These are phyloP conservation scores for Magallana nippona DNA, from an alignment of 2,888 invertebrate genomes.

Conservation along the genomic window DNA sequence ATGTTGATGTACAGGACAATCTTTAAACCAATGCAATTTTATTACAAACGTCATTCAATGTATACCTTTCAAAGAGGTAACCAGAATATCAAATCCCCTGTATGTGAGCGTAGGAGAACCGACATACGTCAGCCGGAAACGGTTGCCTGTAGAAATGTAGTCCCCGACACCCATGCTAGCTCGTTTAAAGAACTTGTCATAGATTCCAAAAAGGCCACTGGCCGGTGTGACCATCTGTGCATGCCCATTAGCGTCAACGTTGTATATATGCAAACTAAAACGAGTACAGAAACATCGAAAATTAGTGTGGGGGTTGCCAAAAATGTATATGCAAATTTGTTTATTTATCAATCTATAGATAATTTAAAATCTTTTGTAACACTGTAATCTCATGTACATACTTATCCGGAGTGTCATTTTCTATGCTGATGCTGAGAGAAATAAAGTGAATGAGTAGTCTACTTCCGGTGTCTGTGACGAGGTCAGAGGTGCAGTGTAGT, in stretches of 20 bases:
- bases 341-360: no score
- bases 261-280: conserved; percentile 68
- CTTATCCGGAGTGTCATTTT: conserved; percentile 63
- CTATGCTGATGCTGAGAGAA: conserved; percentile 62
- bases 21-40: no score
- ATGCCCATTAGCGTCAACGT: conserved; percentile 52
- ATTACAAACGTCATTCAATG: not conserved
- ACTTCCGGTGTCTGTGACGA: conserved; percentile 55
- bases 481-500: conserved; percentile 60
- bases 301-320: no score
- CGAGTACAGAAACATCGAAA: not conserved
- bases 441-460: conserved; percentile 62
- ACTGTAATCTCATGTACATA: conserved; percentile 36
- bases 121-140: conserved; percentile 65
- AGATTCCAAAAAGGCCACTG: conserved; percentile 66
- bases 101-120: conserved; percentile 68
- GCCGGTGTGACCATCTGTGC: conserved; percentile 59
- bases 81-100: conserved; percentile 67
- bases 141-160: conserved; percentile 61
- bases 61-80: conserved; percentile 66
- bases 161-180: conserved; percentile 61
- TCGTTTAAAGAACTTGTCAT: conserved; percentile 61
- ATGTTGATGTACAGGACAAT: no score
- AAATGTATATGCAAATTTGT: no score
- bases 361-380: not conserved